A percentile compares a stretch with the other conserved stretches of the same genome.
phyloP scores from a whole-genome alignment of 2,888 invertebrate species.

The Ophion ventricosus region DNA sequence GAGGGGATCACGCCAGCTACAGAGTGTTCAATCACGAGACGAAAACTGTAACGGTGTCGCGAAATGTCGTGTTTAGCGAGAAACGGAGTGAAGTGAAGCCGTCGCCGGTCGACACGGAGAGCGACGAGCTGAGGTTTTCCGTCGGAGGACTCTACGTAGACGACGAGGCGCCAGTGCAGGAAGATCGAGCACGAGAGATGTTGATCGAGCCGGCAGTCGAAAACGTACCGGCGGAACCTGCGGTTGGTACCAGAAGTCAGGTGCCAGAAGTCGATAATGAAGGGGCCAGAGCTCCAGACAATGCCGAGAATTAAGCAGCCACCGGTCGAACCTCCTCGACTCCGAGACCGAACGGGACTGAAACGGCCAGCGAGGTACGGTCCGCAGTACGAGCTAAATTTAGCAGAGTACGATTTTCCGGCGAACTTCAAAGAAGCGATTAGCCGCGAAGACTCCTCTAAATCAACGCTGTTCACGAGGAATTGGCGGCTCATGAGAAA shows the following conservation, averaged over 20 bases:
- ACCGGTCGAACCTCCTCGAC: slow-evolving; percentile 6
- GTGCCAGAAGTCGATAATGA: slow-evolving; percentile 11
- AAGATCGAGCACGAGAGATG: neutral
- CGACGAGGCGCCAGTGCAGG: neutral
- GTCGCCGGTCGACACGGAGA: neutral
- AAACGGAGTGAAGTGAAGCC: no score
- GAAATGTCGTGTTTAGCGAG: slow-evolving; percentile 48
- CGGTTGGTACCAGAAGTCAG: neutral
- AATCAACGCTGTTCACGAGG: slow-evolving; percentile 13
- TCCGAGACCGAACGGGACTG: slow-evolving; percentile 3
- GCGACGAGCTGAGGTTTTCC: neutral
- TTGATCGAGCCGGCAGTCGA: slow-evolving; percentile 5
- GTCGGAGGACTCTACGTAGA: neutral
- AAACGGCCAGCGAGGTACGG: slow-evolving; percentile 14
- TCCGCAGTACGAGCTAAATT: slow-evolving; percentile 2
- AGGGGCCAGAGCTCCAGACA: neutral
- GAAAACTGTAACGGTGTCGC: slow-evolving; percentile 22
- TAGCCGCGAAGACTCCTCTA: neutral
- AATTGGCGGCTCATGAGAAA: slow-evolving; percentile 19
- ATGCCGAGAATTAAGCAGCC: neutral
- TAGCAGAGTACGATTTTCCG: neutral
- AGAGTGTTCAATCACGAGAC: slow-evolving; percentile 30
- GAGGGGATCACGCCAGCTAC: slow-evolving; percentile 14
- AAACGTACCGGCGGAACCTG: neutral
- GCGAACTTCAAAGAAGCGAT: neutral